phyloP scores from a whole-genome alignment of 1,140 invertebrate species.

The Drosophila bipectinata region DNA sequence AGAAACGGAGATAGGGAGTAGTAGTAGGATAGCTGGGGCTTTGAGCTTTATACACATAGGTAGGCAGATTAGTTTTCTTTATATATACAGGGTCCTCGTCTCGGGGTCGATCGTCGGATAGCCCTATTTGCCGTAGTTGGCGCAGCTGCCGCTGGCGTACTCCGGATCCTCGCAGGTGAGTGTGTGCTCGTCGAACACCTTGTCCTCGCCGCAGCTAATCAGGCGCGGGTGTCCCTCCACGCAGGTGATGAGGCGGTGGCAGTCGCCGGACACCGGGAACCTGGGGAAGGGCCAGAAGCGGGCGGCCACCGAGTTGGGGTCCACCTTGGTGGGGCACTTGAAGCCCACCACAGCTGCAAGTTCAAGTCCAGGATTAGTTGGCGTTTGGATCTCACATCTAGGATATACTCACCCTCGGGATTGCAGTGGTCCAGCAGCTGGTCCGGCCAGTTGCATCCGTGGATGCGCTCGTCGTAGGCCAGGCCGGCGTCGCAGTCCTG shows the following conservation, averaged over 20 bases:
- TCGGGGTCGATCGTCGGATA: background rate
- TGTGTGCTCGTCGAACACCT: conserved; percentile 92
- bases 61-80: conserved; percentile 28
- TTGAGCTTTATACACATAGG: conserved; percentile 51
- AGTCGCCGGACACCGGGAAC: conserved; percentile 93
- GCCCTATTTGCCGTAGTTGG: conserved; percentile 73
- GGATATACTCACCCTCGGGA: conserved; percentile 88
- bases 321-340: conserved; percentile 92
- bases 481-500: conserved; percentile 93
- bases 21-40: conserved; percentile 10
- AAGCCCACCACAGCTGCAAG: conserved; percentile 90
- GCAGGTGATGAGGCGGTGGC: conserved; percentile 93
- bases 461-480: conserved; percentile 94
- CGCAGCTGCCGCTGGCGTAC: conserved; percentile 71
- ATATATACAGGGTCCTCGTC: conserved; percentile 22
- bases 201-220: conserved; percentile 93
- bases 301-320: conserved; percentile 90
- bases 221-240: conserved; percentile 93
- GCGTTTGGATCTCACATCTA: too few relatives aligned
- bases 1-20: background rate
- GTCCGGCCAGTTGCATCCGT: conserved; percentile 97
- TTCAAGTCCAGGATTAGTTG: too few relatives aligned
- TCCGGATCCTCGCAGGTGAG: conserved; percentile 91
- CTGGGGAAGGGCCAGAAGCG: conserved; percentile 96
- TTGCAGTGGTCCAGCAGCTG: conserved; percentile 93